phyloP scores from a whole-genome alignment of 1,140 invertebrate genomes.

The Lepidurus arcticus region DNA sequence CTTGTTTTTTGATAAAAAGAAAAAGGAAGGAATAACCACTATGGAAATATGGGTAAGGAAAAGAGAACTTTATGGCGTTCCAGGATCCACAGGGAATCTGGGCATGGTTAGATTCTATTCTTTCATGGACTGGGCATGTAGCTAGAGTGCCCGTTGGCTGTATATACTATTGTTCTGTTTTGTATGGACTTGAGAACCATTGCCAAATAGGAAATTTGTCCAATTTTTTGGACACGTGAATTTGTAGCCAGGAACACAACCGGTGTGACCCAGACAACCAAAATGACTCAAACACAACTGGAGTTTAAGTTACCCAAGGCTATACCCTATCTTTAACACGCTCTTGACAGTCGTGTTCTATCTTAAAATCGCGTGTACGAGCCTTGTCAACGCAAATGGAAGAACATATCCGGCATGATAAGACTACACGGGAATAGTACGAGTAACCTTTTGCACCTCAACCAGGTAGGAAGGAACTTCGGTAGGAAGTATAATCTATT shows the following conservation, averaged over 20 bases:
- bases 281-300: background rate
- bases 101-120: constrained; percentile 12
- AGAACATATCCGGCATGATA: background rate
- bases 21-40: background rate
- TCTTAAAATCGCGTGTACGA: background rate
- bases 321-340: too few species aligned
- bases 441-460: too few species aligned
- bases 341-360: background rate
- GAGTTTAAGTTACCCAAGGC: background rate
- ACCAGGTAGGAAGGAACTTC: too few species aligned
- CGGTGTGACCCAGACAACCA: background rate
- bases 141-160: background rate
- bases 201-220: background rate
- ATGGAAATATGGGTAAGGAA: constrained; percentile 15
- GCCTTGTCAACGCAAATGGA: background rate
- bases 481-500: too few species aligned
- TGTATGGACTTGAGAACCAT: background rate
- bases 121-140: constrained; percentile 4
- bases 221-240: background rate
- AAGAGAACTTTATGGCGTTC: constrained; percentile 21
- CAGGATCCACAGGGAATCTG: constrained; percentile 17
- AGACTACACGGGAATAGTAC: background rate
- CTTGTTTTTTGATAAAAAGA: background rate
- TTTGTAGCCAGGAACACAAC: background rate
- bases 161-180: constrained; percentile 5